Conservation (phyloP, 1,140 invertebrate species). For the Atta cephalotes region DNA sequence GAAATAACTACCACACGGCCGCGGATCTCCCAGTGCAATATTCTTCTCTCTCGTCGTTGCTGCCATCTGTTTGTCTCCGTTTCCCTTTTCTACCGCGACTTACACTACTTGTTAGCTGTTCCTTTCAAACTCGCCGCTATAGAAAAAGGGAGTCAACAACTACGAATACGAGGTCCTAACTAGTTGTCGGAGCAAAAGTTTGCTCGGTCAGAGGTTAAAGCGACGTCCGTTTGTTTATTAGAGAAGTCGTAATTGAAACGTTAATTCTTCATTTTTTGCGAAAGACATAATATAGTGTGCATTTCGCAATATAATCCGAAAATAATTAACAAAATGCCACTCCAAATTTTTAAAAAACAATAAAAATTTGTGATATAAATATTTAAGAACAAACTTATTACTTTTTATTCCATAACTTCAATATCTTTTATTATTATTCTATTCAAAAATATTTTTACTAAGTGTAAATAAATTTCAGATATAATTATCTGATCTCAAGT, state of each 20-base stretch:
- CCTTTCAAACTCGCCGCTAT: slow-evolving; percentile 18
- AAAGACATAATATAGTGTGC: not conserved
- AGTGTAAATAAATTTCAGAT: not conserved
- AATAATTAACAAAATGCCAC: not conserved
- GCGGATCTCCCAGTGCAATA: slow-evolving; percentile 25
- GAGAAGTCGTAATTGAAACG: slow-evolving; percentile 46
- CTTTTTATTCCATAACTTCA: slow-evolving; percentile 27
- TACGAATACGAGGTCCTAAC: slow-evolving; percentile 24
- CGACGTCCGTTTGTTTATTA: slow-evolving; percentile 52
- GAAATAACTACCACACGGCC: slow-evolving; percentile 25
- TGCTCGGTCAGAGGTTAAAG: slow-evolving; percentile 40
- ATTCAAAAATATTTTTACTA: slow-evolving; percentile 5
- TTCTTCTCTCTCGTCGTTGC: slow-evolving; percentile 31
- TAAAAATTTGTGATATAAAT: not conserved
- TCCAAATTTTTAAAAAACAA: not conserved
- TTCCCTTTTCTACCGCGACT: not conserved
- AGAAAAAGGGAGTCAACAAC: slow-evolving; percentile 31
- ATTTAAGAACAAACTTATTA: slow-evolving; percentile 2
- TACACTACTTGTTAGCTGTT: slow-evolving; percentile 16
- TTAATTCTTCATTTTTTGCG: slow-evolving; percentile 33
- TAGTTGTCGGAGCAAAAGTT: slow-evolving; percentile 48
- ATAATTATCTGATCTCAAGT: not conserved
- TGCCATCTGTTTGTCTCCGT: slow-evolving; percentile 19
- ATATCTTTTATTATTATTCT: slow-evolving; percentile 30
- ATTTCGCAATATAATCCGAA: not conserved